Base-by-base conservation (phyloP, 2,888 invertebrate genomes). In the Luperina nickerlii region DNA sequence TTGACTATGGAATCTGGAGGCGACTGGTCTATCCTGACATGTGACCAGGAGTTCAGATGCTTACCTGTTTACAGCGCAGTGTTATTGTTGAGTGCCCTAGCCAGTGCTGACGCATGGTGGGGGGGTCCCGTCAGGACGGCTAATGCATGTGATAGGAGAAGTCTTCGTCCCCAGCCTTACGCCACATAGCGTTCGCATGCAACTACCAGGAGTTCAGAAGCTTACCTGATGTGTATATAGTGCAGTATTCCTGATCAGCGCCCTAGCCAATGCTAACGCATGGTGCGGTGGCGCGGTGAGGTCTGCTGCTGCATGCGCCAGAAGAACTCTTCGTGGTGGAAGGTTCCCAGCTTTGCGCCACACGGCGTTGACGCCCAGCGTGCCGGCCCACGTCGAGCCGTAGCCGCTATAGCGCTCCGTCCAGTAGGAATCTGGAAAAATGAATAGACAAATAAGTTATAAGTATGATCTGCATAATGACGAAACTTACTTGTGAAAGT, bases 381-480 rank as follows among this genome's bases (percentile, higher is more conserved):
- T 75, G 97, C 98, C 90, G 98, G 97, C 96, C 98, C 98, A 65
- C 98, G 97, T 87, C 97, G 97, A 96, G 0, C 98, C 98, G 97
- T 98, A 97, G 0, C 99, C 99, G 97, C 99, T 98, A 95, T 98
- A 99, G 63, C 99, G 97, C 96, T 99, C 99, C 82, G 99, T 98
- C 96, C 98, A 99, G 90, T 98, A 98, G 9, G 99, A 98, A 69
- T 95, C 96, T 96, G 89, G 18, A 24, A 15, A n/a, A 32, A 24
- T n/a, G 3, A 11, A 57, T 20, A 8, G 3, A 62, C 32, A 32
- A 32, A 32, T 32, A 32, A 32, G 32, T 32, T 32, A 32, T 32
- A 32, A 32, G 32, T 32, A 32, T 32, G 32, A 65, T 11, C 11
- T 65, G 6, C 38, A 38, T 3, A 8, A 0, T 32, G 8, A 9